A percentile compares a stretch with the other conserved stretches of the same genome.
Conservation (phyloP, 2,113 vertebrate species). For the Hypomesus transpacificus region DNA sequence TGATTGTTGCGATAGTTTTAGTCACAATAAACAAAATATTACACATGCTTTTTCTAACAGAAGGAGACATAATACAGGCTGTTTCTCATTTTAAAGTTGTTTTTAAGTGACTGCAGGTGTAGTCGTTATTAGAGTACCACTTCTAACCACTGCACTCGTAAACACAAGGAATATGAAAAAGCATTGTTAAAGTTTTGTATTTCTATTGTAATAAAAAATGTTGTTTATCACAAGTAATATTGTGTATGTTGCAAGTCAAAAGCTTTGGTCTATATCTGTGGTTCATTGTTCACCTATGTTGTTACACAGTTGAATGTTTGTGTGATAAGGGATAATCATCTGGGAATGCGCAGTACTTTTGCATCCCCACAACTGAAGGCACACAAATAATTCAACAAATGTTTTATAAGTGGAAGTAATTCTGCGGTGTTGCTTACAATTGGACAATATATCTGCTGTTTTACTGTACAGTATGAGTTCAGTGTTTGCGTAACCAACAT, state of each 20-base stretch:
- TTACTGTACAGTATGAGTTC: slow-evolving; percentile 5
- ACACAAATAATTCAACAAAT: slow-evolving; percentile 24
- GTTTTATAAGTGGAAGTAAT: slow-evolving; percentile 22
- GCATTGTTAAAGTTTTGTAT: slow-evolving; percentile 2
- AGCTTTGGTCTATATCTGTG: neutral
- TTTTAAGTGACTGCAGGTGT: slow-evolving; percentile 9
- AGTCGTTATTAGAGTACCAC: slow-evolving; percentile 46
- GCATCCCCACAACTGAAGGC: slow-evolving; percentile 5
- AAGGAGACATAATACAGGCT: slow-evolving; percentile 24
- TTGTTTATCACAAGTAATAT: slow-evolving; percentile 4
- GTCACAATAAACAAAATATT: slow-evolving; percentile 26
- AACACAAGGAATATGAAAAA: slow-evolving; percentile 32
- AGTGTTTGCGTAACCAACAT: slow-evolving; percentile 48
- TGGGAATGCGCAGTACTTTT: neutral
- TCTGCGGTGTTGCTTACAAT: slow-evolving; percentile 28
- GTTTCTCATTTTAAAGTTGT: slow-evolving; percentile 16
- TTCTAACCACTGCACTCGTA: slow-evolving; percentile 33
- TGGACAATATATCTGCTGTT: slow-evolving; percentile 35
- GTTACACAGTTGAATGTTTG: neutral
- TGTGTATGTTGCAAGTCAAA: neutral
- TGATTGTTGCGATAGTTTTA: slow-evolving; percentile 39
- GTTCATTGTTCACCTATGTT: no score
- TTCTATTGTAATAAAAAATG: neutral
- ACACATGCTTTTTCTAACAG: slow-evolving; percentile 44
- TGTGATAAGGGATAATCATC: neutral